Percentiles rank a stretch among this genome's conserved stretches.
These are phyloP conservation scores for Anarsia innoxiella DNA, from an alignment of 2,888 invertebrate genomes.

Conservation along the genomic window DNA sequence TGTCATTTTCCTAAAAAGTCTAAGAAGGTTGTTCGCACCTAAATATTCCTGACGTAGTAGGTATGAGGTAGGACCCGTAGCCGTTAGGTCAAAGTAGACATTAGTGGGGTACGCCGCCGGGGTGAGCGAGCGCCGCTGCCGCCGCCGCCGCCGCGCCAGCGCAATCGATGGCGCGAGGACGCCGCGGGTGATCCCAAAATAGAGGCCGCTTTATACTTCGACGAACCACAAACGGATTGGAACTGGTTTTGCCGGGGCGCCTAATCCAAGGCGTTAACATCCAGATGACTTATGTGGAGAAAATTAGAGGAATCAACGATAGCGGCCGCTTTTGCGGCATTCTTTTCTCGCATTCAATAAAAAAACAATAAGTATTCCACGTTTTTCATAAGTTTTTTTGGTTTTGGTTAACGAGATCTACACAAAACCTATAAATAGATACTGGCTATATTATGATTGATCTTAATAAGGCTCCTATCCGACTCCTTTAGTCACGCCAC, in stretches of 20 bases:
- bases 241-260: conserved; percentile 48
- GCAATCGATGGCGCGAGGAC: conserved; percentile 28
- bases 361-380: too few species aligned
- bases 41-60: conserved; percentile 5
- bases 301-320: conserved; percentile 18
- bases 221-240: conserved; percentile 43
- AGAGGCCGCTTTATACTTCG: conserved; percentile 60
- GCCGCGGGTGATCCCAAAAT: conserved; percentile 59
- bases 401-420: too few species aligned
- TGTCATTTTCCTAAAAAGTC: too few species aligned
- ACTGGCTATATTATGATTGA: too few species aligned
- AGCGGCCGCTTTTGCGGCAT: conserved; percentile 6
- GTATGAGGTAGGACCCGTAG: neutral
- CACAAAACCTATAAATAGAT: too few species aligned
- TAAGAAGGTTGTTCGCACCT: too few species aligned
- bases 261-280: conserved; percentile 42
- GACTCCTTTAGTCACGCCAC: conserved; percentile 4
- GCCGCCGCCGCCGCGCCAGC: conserved; percentile 35
- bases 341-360: too few species aligned
- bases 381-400: too few species aligned
- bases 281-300: conserved; percentile 28
- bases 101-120: conserved; percentile 16
- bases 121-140: conserved; percentile 12
- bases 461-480: too few species aligned
- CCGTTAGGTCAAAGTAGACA: conserved; percentile 19